phyloP scores from a whole-genome alignment of 2,113 vertebrate genomes.

The Propithecus coquereli region DNA sequence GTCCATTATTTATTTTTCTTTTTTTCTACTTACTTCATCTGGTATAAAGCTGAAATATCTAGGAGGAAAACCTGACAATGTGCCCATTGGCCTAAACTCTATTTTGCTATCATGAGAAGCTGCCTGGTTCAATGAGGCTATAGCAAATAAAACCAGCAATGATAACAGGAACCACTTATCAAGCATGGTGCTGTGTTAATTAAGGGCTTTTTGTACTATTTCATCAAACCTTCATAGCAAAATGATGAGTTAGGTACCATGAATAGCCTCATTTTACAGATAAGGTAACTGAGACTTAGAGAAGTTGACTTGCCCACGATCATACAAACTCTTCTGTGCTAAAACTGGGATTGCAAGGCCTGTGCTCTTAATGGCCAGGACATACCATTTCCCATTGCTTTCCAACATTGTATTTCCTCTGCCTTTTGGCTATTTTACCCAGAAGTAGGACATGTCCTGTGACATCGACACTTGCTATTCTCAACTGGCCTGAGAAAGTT shows the following conservation, averaged over 20 bases:
- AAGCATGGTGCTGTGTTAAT: background rate
- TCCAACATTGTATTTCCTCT: background rate
- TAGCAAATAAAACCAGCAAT: background rate
- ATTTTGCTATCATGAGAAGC: background rate
- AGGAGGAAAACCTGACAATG: background rate
- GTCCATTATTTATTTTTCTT: conserved; percentile 32
- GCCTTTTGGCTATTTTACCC: background rate
- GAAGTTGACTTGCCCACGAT: background rate
- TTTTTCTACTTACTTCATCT: background rate
- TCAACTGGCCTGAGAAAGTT: background rate
- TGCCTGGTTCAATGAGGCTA: background rate
- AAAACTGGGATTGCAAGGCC: background rate
- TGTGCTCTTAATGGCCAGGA: background rate
- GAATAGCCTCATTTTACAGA: background rate
- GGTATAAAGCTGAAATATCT: conserved; percentile 37
- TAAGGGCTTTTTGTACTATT: background rate
- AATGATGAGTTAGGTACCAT: background rate
- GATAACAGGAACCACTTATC: background rate
- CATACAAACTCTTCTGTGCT: background rate
- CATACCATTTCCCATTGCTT: background rate
- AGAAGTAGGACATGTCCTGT: background rate
- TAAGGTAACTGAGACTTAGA: background rate
- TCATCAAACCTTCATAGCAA: background rate
- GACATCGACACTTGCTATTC: background rate
- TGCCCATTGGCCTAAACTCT: background rate